A percentile compares a stretch with the other conserved stretches of the same genome.
phyloP scores from a whole-genome alignment of 1,140 invertebrate species.

The Procambarus virginalis region DNA sequence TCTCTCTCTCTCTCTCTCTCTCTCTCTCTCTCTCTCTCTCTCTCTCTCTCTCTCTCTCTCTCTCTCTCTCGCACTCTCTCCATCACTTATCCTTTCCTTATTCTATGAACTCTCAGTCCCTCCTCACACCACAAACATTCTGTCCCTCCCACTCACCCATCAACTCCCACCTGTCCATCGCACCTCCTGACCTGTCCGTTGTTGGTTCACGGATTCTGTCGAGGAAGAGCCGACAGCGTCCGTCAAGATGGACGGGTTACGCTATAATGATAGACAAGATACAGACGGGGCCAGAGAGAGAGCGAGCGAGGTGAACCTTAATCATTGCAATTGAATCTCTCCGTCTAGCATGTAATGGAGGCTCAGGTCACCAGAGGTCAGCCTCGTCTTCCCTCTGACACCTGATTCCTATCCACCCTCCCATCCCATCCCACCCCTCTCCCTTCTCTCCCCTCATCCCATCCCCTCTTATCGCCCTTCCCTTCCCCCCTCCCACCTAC shows the following conservation, averaged over 20 bases:
- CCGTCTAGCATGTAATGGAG: conserved; percentile 17
- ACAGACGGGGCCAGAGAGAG: background rate
- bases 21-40: background rate
- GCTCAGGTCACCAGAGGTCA: conserved; percentile 13
- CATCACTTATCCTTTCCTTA: background rate
- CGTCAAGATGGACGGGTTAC: background rate
- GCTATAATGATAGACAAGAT: background rate
- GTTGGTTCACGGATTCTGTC: background rate
- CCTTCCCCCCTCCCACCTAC: too few relatives aligned
- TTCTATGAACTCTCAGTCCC: background rate
- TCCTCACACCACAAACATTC: background rate
- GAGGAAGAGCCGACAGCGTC: background rate
- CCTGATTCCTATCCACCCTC: background rate
- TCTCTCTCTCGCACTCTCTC: background rate
- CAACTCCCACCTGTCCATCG: background rate
- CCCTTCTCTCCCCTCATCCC: too few relatives aligned
- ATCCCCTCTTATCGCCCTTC: too few relatives aligned
- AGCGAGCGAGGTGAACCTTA: background rate
- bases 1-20: background rate
- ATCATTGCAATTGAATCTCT: conserved; percentile 40
- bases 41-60: background rate
- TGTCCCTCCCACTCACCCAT: background rate
- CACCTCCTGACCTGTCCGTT: too few relatives aligned
- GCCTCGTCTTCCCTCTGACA: conserved; percentile 26
- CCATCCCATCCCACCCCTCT: too few relatives aligned